phyloP scores from a whole-genome alignment of 2,797 vertebrate genomes.

The Darevskia nairensis region DNA sequence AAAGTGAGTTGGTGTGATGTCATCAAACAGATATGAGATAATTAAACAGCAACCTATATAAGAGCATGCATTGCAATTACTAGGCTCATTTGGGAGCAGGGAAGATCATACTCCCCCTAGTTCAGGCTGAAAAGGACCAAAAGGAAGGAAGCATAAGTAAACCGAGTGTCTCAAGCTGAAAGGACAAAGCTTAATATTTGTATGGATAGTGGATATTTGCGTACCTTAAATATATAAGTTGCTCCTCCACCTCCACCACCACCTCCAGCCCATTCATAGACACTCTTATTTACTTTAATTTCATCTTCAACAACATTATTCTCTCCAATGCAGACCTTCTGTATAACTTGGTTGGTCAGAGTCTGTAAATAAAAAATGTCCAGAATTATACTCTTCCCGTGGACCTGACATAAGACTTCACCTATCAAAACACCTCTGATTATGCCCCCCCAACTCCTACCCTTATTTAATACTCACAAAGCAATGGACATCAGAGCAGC shows the following conservation, averaged over 20 bases:
- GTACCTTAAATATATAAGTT: slow-evolving; percentile 96
- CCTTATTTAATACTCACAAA: not conserved
- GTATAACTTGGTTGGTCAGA: slow-evolving; percentile 79
- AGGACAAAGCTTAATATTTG: not conserved
- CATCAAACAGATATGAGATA: no score
- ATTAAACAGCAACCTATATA: no score
- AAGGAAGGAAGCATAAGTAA: not conserved
- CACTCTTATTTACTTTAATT: slow-evolving; percentile 85
- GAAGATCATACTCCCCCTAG: not conserved
- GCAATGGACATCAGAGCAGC: not conserved
- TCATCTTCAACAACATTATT: slow-evolving; percentile 90
- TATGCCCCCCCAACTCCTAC: not conserved
- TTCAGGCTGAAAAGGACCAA: not conserved
- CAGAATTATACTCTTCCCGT: not conserved
- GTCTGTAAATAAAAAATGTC: slow-evolving; percentile 76
- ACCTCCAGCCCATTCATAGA: slow-evolving; percentile 87
- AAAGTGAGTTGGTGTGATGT: no score
- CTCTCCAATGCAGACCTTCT: slow-evolving; percentile 92
- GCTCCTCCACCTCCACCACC: slow-evolving; percentile 95
- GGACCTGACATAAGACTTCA: not conserved
- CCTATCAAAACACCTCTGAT: fast-evolving
- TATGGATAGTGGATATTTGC: not conserved
- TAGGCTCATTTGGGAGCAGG: not conserved
- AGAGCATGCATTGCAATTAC: not conserved
- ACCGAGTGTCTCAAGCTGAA: not conserved